phyloP scores from a whole-genome alignment of 2,113 vertebrate genomes.

The Triplophysa siluroides region DNA sequence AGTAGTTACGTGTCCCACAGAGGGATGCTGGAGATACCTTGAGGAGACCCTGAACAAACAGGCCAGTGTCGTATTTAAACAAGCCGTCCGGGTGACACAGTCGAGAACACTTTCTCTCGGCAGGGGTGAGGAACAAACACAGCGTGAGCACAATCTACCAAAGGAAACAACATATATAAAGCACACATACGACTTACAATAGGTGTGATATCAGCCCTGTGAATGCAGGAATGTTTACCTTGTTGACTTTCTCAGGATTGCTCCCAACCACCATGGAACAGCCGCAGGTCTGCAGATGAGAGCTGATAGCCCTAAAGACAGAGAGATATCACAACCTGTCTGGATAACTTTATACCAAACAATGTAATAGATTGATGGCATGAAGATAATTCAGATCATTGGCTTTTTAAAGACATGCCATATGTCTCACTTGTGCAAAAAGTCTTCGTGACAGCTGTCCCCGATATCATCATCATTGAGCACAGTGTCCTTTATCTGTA shows the following conservation, averaged over 20 bases:
- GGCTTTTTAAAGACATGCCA: conserved; percentile 53
- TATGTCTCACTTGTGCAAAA: conserved; percentile 89
- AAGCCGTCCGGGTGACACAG: conserved; percentile 85
- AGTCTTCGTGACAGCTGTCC: conserved; percentile 96
- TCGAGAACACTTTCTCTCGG: conserved; percentile 92
- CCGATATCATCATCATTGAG: conserved; percentile 96
- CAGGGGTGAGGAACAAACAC: conserved; percentile 90
- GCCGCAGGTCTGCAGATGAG: conserved; percentile 96
- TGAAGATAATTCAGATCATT: conserved; percentile 9
- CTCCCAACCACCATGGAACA: conserved; percentile 96
- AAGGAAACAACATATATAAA: conserved; percentile 51
- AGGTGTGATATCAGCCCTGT: conserved; percentile 4
- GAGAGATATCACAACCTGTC: conserved; percentile 1
- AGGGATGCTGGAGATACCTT: conserved; percentile 78
- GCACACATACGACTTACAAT: neutral
- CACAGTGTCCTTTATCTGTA: conserved; percentile 89
- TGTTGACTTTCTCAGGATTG: conserved; percentile 96
- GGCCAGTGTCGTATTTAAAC: conserved; percentile 93
- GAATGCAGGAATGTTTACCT: conserved; percentile 72
- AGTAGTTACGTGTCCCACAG: neutral
- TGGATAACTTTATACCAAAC: neutral
- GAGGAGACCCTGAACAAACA: conserved; percentile 95
- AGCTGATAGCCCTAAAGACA: conserved; percentile 89
- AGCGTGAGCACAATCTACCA: conserved; percentile 91
- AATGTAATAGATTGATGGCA: neutral